These are phyloP conservation scores for Crotalus horridus DNA, from an alignment of 2,113 vertebrate genomes.

Conservation along the genomic window DNA sequence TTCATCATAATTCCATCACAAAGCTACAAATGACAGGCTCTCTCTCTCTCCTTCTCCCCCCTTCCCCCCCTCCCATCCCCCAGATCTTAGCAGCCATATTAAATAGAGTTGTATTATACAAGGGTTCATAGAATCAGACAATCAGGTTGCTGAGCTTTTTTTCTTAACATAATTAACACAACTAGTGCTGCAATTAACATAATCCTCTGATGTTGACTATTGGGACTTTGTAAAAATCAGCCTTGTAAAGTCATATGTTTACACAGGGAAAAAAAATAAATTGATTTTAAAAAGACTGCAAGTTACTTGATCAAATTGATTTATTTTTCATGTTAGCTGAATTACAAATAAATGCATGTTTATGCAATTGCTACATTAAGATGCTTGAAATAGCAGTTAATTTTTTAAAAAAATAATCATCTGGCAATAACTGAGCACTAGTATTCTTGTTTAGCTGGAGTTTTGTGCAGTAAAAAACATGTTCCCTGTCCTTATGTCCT, in stretches of 20 bases:
- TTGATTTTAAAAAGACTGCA: not conserved
- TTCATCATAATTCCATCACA: not conserved
- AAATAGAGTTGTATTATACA: not conserved
- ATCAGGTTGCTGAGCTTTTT: not conserved
- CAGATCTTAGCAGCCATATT: not conserved
- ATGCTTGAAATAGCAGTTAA: not conserved
- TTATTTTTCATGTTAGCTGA: slow-evolving; percentile 11
- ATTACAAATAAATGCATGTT: not conserved
- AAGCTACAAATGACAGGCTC: not conserved
- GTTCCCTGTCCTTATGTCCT: slow-evolving; percentile 5
- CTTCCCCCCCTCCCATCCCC: fast-evolving
- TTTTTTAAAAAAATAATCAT: not conserved
- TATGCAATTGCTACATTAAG: not conserved
- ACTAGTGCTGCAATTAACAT: not conserved
- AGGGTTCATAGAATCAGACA: too few relatives aligned
- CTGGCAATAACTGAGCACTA: not conserved
- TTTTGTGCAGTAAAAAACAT: not conserved
- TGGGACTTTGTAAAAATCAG: not conserved
- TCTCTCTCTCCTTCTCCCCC: not conserved
- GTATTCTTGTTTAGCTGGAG: not conserved
- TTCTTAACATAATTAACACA: not conserved
- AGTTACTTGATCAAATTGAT: slow-evolving; percentile 1
- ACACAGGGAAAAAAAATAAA: not conserved
- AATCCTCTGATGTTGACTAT: not conserved
- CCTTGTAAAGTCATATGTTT: not conserved